Base-by-base conservation (phyloP, 2,888 invertebrate genomes). In the Platycheirus rosarum region DNA sequence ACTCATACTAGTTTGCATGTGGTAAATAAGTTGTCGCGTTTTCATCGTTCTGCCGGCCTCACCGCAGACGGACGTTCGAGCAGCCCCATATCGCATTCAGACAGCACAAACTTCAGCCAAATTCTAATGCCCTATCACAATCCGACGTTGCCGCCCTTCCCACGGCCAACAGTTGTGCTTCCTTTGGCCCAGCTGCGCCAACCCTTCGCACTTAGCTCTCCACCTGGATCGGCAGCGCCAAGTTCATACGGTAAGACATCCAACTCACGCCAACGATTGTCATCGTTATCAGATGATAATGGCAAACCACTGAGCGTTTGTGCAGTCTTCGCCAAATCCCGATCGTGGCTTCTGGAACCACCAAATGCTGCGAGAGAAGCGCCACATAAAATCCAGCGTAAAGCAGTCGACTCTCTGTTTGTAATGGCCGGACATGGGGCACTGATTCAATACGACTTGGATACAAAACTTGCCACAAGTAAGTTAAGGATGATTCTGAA, bases 1-100 rank as follows among this genome's bases (percentile, higher is more conserved):
- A 99, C 99, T 0, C 99, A 99, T 91, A 95, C 96, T n/a, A 95
- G 96, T 75, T 94, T 96, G 77, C 95, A 97, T 88, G 97, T 98
- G 85, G 98, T 98, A 78, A 98, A 99, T 91, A 94, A 97, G 85
- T 93, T 97, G 88, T 98, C 98, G 85, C 93, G 97, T 87, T 99
- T 98, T 92, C 98, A 98, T 90, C 94, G 97, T 87, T 98, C 98
- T 85, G 98, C 99, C 76, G 99, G 99, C 11, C 92, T 99, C 49
- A 93, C 93, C 7, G 93, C 93, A 44, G 93, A 93, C 49, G 93
- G 94, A 2, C 92, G 96, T 84, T 93, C 94, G 23, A 95, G 94
- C 86, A 95, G 95, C 86, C 95, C 96, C 8, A 89, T 90, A 16
- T 89, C 89, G 44, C 90, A 91, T 85, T 89, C 90, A 69, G 90